Percentiles rank a stretch among this genome's conserved stretches.
Evolutionary conservation across 2,113 vertebrate species (phyloP).

Genomic region (Chamaetylas fuelleborni): DNA sequence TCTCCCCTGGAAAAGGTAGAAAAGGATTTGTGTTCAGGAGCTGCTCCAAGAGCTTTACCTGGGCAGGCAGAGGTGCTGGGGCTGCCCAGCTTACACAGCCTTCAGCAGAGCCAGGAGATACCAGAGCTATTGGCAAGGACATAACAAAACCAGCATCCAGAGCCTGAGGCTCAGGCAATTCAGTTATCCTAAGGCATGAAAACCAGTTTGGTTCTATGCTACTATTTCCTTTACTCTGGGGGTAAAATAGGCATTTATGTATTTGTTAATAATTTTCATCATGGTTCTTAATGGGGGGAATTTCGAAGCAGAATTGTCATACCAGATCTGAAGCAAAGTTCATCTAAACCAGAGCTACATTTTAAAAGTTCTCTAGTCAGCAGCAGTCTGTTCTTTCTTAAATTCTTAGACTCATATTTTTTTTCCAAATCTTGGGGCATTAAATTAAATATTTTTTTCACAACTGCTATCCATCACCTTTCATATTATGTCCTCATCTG

Average conservation of each 20-base stretch:
- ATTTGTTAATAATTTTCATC: neutral
- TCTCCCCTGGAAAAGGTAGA: neutral
- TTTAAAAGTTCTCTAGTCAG: neutral
- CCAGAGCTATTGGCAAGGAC: neutral
- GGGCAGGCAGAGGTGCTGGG: neutral
- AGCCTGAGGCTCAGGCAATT: neutral
- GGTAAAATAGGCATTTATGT: neutral
- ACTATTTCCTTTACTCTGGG: neutral
- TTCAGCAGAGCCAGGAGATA: neutral
- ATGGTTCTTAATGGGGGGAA: neutral
- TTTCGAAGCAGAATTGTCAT: neutral
- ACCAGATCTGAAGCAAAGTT: neutral
- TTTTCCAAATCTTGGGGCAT: neutral
- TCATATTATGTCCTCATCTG: neutral
- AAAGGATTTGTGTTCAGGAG: neutral
- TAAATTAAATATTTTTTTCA: neutral
- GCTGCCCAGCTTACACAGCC: fast-evolving
- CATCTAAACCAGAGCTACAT: neutral
- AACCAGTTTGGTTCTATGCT: neutral
- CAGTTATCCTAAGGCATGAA: neutral
- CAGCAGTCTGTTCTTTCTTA: neutral
- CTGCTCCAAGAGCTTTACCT: neutral
- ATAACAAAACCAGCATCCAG: neutral
- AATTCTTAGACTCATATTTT: neutral
- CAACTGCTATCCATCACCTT: neutral